Evolutionary conservation across 64 coral and sea anemone species (phyloP), one percentile per base, ranked within the genome.

Genomic region (Exaiptasia diaphana): DNA sequence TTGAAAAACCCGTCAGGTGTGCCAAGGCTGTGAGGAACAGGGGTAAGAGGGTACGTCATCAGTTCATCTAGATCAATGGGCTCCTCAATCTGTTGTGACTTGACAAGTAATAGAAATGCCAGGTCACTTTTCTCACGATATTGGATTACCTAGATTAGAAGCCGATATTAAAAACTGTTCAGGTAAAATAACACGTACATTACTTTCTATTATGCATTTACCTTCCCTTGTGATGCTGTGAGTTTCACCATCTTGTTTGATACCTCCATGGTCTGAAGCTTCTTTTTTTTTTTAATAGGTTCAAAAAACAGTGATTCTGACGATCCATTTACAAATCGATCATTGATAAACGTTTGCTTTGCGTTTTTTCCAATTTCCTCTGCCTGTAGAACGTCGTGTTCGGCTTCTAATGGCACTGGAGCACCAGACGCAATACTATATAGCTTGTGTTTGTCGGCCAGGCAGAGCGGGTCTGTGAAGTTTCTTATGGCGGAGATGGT

Each of bases 211-310:
- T 12, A 52, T 52, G 49, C 49, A 52, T 52, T 52, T 72, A 38
- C 50, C 64, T 71, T 83, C 53, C 80, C 80, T 20, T 83, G 43
- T 53, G 80, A 83, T 7, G 64, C 80, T 71, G 80, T 83, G 79
- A 82, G 79, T 17, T 82, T 82, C 5, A 82, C 79, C 18, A 20
- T 28, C 30, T 71, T 67, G 80, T n/a, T 83, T 1, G 74, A 54
- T 3, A 22, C 74, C 48, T 77, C 82, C 82, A 74, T 85, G 9
- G 82, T 74, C 22, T 85, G 73, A 1, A 85, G 33, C 82, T 59
- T 85, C 82, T 85, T n/a, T n/a, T n/a, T n/a, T 52, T 14, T 34
- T 1, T 13, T 86, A 11, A 86, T 86, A 62, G 83, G 83, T n/a
- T 76, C 41, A 38, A 86, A 86, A 58, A 86, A 86, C 1, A 42